phyloP scores from a whole-genome alignment of 2,888 invertebrate species.

The Dynastes hyllus region DNA sequence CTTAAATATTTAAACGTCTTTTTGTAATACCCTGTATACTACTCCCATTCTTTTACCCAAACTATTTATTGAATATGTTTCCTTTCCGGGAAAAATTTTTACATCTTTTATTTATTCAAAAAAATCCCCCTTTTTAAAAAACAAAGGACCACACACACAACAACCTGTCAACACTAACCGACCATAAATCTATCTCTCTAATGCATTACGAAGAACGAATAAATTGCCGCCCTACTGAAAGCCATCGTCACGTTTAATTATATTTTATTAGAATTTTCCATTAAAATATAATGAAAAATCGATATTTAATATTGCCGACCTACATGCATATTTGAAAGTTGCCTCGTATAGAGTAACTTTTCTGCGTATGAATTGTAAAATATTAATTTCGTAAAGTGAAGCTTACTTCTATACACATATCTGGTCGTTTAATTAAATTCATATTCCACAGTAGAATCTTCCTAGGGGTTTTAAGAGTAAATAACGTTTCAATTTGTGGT shows the following conservation, averaged over 20 bases:
- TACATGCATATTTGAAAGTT: neutral
- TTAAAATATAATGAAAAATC: conserved; percentile 7
- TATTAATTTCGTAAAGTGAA: conserved; percentile 12
- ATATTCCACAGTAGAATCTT: neutral
- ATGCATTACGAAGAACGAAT: neutral
- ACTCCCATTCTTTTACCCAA: no score
- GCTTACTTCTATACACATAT: neutral
- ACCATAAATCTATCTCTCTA: neutral
- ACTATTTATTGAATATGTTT: no score
- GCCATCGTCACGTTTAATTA: neutral
- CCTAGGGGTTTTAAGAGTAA: neutral
- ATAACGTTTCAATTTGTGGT: conserved; percentile 8
- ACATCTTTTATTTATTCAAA: no score
- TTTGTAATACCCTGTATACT: no score
- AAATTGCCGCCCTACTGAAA: neutral
- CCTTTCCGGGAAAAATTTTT: no score
- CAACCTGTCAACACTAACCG: no score
- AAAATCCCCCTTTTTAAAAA: neutral
- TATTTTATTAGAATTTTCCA: conserved; percentile 19
- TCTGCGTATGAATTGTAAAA: neutral
- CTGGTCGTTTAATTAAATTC: conserved; percentile 2
- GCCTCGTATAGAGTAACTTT: neutral
- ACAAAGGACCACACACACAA: neutral
- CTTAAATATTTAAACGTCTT: no score
- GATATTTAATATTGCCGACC: neutral